Conservation (phyloP, 2,113 vertebrate species). For the human (Homo sapiens) region DNA sequence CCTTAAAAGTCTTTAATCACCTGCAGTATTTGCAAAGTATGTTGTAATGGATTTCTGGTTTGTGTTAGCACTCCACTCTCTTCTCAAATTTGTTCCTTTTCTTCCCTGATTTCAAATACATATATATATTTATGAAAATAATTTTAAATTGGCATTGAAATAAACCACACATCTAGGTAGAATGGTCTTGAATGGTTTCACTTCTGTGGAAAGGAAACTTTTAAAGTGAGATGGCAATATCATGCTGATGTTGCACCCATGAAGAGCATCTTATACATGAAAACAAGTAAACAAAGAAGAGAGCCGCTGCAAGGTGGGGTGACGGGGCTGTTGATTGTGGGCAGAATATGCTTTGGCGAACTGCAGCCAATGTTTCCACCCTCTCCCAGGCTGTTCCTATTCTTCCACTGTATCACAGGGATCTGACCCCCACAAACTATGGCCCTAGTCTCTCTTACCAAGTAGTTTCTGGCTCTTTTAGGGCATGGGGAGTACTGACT, state of each 20-base stretch:
- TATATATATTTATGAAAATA: constrained; percentile 67
- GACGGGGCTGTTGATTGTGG: not conserved
- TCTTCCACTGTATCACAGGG: not conserved
- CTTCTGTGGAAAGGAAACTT: constrained; percentile 43
- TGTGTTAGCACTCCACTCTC: constrained; percentile 51
- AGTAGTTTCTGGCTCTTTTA: not conserved
- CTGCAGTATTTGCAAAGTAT: constrained; percentile 51
- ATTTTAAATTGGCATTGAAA: constrained; percentile 74
- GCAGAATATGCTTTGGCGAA: not conserved
- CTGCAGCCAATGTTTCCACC: not conserved
- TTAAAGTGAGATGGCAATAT: constrained; percentile 47
- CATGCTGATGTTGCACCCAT: not conserved
- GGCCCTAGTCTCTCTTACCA: not conserved
- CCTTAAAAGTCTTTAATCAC: constrained; percentile 73
- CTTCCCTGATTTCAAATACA: constrained; percentile 59
- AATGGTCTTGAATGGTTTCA: constrained; percentile 65
- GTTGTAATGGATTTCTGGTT: constrained; percentile 75
- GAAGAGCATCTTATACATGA: constrained; percentile 46
- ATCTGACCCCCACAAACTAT: not conserved
- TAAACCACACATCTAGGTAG: constrained; percentile 64
- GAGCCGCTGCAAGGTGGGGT: not conserved
- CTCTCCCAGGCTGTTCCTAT: not conserved
- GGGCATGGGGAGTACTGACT: not conserved
- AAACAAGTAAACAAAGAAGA: constrained; percentile 62
- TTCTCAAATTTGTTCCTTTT: constrained; percentile 51